Evolutionary conservation across 2,888 invertebrate species (phyloP), one percentile per base, ranked within the genome.

Genomic region (Megalurothrips usitatus): DNA sequence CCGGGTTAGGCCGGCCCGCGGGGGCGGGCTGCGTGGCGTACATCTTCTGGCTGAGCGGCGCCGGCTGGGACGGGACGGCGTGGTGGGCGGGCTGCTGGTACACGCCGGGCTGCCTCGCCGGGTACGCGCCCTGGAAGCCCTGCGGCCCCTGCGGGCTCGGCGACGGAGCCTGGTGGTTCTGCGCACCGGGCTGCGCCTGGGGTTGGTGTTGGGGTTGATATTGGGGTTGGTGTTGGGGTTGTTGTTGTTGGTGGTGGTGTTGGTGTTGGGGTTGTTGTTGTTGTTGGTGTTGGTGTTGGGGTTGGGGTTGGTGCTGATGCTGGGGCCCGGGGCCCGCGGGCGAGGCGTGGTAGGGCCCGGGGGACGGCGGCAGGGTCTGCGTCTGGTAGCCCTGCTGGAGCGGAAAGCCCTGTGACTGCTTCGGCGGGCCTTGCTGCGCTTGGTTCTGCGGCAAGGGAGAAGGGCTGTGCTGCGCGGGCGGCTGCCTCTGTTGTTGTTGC

Each of bases 351-450:
- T 43, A 43, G 34, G 34, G 34, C 34, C 34, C 34, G 34, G 86
- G 86, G 2, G 86, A 86, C 26, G 87, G 87, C 1, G 86, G 85
- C n/a, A n/a, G n/a, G n/a, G n/a, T n/a, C n/a, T n/a, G n/a, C n/a
- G n/a, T n/a, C 82, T 87, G 86, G 82, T 87, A 86, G 34, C 84
- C 81, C 10, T 79, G 52, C 79, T 81, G 14, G 79, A 78, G 43
- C 79, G 58, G 58, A 2, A 19, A 58, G 58, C 58, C 58, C 58
- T 58, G 58, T 58, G 58, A 58, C 58, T 58, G 58, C 58, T 58
- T 58, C 6, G 58, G 58, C 14, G 58, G 58, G 83, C 43, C 82
- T 82, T 43, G 83, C 23, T 81, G 81, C 23, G 68, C 63, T 79
- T 17, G 14, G 58, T 19, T 34, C 28, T 47, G 78, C 34, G 78